Conservation (phyloP, 1,140 invertebrate species). For the Philotrypesis tridentata region DNA sequence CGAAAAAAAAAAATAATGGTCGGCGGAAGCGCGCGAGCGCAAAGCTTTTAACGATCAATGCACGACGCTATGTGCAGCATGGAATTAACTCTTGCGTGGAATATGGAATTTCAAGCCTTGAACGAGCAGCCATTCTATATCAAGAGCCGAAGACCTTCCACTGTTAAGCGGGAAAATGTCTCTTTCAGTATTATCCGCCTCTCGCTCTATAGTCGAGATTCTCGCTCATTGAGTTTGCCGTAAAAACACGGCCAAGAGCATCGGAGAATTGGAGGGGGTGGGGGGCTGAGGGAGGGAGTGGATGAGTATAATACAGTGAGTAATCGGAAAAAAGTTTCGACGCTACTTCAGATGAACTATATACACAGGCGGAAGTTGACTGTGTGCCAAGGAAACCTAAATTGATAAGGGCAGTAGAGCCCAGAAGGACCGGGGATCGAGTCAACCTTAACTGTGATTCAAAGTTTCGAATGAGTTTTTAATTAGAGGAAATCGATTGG, state of each 20-base stretch:
- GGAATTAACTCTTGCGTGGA: not conserved
- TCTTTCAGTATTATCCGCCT: not conserved
- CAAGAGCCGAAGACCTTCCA: too few species aligned
- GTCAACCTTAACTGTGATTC: not conserved
- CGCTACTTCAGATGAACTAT: not conserved
- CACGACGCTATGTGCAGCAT: not conserved
- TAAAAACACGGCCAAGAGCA: not conserved
- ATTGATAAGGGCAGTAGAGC: not conserved
- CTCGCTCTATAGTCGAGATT: not conserved
- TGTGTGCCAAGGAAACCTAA: not conserved
- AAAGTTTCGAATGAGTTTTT: constrained; percentile 17
- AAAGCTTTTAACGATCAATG: not conserved
- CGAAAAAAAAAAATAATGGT: not conserved
- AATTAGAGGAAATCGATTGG: constrained; percentile 29
- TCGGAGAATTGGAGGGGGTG: not conserved
- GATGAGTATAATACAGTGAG: not conserved
- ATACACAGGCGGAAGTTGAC: not conserved
- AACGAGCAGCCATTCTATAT: not conserved
- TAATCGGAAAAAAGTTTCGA: not conserved
- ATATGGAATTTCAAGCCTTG: not conserved
- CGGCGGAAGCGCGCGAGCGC: not conserved
- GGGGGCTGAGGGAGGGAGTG: too few species aligned
- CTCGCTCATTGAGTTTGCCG: not conserved
- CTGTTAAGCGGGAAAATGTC: too few species aligned
- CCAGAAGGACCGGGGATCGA: not conserved